Percentiles rank a stretch among this genome's conserved stretches.
phyloP scores from a whole-genome alignment of 2,888 invertebrate genomes.

The Salpingus planirostris region DNA sequence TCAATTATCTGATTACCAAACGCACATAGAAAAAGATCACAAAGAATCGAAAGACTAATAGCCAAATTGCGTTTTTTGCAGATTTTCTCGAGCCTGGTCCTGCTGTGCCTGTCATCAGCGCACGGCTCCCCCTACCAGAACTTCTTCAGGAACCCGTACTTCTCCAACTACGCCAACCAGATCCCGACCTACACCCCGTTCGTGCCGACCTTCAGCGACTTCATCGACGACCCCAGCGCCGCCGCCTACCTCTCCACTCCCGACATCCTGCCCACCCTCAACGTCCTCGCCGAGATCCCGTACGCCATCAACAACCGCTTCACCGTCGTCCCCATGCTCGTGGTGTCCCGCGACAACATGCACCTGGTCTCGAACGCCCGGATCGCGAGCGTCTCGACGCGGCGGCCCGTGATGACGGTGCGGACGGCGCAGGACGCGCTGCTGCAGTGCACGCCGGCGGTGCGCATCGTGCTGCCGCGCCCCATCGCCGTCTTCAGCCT shows the following conservation, averaged over 20 bases:
- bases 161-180: slow-evolving; percentile 12
- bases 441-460: slow-evolving; percentile 40
- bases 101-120: too few relatives aligned
- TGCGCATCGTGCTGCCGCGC: slow-evolving; percentile 36
- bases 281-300: slow-evolving; percentile 34
- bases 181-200: slow-evolving; percentile 11
- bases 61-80: too few relatives aligned
- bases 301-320: slow-evolving; percentile 32
- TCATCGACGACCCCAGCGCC: slow-evolving; percentile 12
- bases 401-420: slow-evolving; percentile 36
- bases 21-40: too few relatives aligned
- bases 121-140: slow-evolving; percentile 13
- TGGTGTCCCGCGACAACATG: slow-evolving; percentile 33
- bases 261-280: slow-evolving; percentile 26
- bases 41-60: too few relatives aligned
- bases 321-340: slow-evolving; percentile 36
- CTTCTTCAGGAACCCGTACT: slow-evolving; percentile 14
- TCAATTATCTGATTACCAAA: too few relatives aligned
- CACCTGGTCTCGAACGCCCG: slow-evolving; percentile 35
- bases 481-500: slow-evolving; percentile 38
- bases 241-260: slow-evolving; percentile 17
- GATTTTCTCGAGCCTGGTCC: too few relatives aligned
- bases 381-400: slow-evolving; percentile 35
- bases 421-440: slow-evolving; percentile 29
- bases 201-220: slow-evolving; percentile 11